Base-by-base conservation (phyloP, 2,888 invertebrate genomes). In the Amiota minor region DNA sequence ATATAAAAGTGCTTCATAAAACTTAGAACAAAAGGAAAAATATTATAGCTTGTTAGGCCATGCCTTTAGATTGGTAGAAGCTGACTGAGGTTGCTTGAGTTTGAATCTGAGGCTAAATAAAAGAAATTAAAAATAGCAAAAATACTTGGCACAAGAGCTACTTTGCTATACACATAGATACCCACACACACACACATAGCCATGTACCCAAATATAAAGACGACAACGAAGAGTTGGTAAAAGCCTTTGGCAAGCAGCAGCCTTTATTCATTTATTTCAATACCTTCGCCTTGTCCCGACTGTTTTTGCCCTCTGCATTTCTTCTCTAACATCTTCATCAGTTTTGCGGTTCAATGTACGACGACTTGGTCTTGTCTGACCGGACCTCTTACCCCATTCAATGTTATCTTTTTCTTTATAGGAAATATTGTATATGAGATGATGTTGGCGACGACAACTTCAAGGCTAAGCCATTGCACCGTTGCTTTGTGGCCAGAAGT, bases 61-160 rank as follows among this genome's bases (percentile, higher is more conserved):
- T 23, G 23, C 1, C 35, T 35, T 35, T 35, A 35, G 35, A 35
- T 35, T 18, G 47, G 16, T 65, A 49, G 11, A 65, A 14, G 18
- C 65, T 12, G 49, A 65, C 65, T 18, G 18, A 65, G 65, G 18
- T 16, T 53, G 53, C 11, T 18, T 56, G 56, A 8, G 16, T 14
- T 20, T 56, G 23, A 23, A 23, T 23, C 23, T 23, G 10, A 56
- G 56, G 56, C 59, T 70, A 81, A 82, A 76, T 75, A 86, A 83
- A 83, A 83, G 85, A 81, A 84, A 85, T 84, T 84, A 85, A 83
- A 84, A 84, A 77, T 78, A 12, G 49, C 65, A 23, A 49, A 53
- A 68, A 68, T 68, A 50, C 67, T 68, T 68, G 67, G 67, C 67
- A 68, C 20, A 65, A n/a, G 45, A 9, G 62, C 61, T 23, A 61